Conservation (phyloP, 1,140 invertebrate genomes). For the Anagrus nilaparvatae region DNA sequence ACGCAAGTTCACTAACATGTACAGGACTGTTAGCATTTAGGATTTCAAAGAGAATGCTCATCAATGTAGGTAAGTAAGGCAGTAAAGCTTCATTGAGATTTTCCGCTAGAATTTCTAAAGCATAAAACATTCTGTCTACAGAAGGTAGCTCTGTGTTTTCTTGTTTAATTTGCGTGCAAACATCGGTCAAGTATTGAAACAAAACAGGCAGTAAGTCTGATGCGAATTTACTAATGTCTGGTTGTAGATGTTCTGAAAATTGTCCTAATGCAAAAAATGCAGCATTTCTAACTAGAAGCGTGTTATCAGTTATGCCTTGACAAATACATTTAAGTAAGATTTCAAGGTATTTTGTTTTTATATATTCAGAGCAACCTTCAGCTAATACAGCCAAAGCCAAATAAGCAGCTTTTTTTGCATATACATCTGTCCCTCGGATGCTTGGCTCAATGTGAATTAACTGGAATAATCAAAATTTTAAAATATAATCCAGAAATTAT, state of each 20-base stretch:
- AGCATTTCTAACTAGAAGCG: slow-evolving; percentile 55
- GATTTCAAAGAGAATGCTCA: slow-evolving; percentile 57
- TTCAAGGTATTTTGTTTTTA: slow-evolving; percentile 61
- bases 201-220: slow-evolving; percentile 62
- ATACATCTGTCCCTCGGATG: slow-evolving; percentile 46
- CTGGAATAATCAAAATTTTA: slow-evolving; percentile 29
- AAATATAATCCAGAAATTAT: not conserved
- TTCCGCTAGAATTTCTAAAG: slow-evolving; percentile 70
- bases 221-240: slow-evolving; percentile 61
- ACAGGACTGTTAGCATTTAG: slow-evolving; percentile 45
- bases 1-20: slow-evolving; percentile 53
- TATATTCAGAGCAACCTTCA: slow-evolving; percentile 71
- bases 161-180: slow-evolving; percentile 45
- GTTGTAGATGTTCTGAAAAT: slow-evolving; percentile 72
- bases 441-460: slow-evolving; percentile 52
- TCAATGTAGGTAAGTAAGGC: slow-evolving; percentile 61
- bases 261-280: slow-evolving; percentile 74
- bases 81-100: slow-evolving; percentile 61
- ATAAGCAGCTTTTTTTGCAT: slow-evolving; percentile 59
- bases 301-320: slow-evolving; percentile 55
- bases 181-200: slow-evolving; percentile 56
- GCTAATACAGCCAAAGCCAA: slow-evolving; percentile 63
- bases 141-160: slow-evolving; percentile 49
- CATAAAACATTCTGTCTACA: slow-evolving; percentile 67
- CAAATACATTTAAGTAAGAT: slow-evolving; percentile 59